A percentile compares a stretch with the other conserved stretches of the same genome.
These are phyloP conservation scores for Unio delphinus DNA, from an alignment of 2,888 invertebrate species.

Conservation along the genomic window DNA sequence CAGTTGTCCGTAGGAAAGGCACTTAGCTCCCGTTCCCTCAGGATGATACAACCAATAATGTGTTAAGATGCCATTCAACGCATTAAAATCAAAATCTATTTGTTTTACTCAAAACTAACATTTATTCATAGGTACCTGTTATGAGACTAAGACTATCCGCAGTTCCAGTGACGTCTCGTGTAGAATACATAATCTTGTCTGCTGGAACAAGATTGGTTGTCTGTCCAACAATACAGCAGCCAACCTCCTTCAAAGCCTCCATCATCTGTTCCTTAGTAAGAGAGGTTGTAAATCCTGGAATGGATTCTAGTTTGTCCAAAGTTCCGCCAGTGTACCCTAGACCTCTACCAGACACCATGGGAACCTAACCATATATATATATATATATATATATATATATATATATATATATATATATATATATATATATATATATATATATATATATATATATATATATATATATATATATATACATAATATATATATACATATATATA, in stretches of 20 bases:
- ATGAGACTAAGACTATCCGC: constrained; percentile 74
- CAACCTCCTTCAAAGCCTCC: constrained; percentile 68
- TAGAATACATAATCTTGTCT: constrained; percentile 73
- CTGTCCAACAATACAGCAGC: constrained; percentile 76
- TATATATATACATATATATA: not conserved
- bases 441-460: not conserved
- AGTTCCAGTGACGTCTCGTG: constrained; percentile 74
- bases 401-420: not conserved
- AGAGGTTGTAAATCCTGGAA: constrained; percentile 73
- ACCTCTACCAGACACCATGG: constrained; percentile 76
- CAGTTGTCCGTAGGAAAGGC: too few species aligned
- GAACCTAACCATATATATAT: constrained; percentile 67
- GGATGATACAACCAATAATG: too few species aligned
- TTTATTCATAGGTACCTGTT: constrained; percentile 65
- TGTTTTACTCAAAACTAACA: too few species aligned
- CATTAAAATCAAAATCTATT: too few species aligned
- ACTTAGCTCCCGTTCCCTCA: too few species aligned
- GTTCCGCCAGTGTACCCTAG: constrained; percentile 76
- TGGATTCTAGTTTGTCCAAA: constrained; percentile 76
- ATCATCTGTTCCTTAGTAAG: constrained; percentile 67
- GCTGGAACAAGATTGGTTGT: constrained; percentile 74
- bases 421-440: not conserved
- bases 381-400: not conserved
- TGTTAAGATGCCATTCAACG: too few species aligned
- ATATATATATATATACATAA: too few species aligned